Evolutionary conservation across 2,113 vertebrate species (phyloP), one percentile per base, ranked within the genome.

Genomic region (Albula goreensis): DNA sequence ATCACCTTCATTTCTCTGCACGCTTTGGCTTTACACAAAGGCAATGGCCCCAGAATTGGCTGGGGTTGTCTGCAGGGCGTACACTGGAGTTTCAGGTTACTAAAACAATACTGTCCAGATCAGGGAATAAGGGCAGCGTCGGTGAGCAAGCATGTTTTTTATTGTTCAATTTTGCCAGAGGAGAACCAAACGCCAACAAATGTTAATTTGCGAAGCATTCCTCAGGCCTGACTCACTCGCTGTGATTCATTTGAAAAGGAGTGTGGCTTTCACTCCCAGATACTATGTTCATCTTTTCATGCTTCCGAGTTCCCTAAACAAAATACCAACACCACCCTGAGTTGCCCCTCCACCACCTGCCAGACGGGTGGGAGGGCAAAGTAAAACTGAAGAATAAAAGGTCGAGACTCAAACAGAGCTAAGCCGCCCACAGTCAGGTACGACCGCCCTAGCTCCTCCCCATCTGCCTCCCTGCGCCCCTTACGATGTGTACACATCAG

Each of bases 1-100:
- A 94, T 92, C 91, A 92, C 88, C 94, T 92, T 93, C 92, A 93
- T 78, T 88, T 92, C 92, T 90, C 56, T 15, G 87, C 89, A 89
- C 90, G 88, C 90, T 92, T 94, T 94, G 93, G 49, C 91, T 93
- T 94, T 95, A 94, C 94, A 94, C 92, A 94, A 93, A 95, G 94
- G 94, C 91, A 89, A 90, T n/a, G 31, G 83, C 51, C 88, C 92
- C 90, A 89, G 89, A 83, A 88, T 84, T 89, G 88, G 90, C 87
- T 90, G 86, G 85, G 48, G 93, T 89, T 90, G 91, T 89, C 91
- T 90, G 87, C 86, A 87, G 92, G 92, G 93, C 92, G 92, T 94
- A 93, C 92, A 93, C 91, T 17, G 87, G 88, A 88, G 90, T 91
- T 87, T 96, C 90, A 86, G 77, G 88, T 96, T 94, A 92, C 94